A percentile compares a stretch with the other conserved stretches of the same genome.
Conservation (phyloP, 2,797 vertebrate species). For the Ceryle rudis region DNA sequence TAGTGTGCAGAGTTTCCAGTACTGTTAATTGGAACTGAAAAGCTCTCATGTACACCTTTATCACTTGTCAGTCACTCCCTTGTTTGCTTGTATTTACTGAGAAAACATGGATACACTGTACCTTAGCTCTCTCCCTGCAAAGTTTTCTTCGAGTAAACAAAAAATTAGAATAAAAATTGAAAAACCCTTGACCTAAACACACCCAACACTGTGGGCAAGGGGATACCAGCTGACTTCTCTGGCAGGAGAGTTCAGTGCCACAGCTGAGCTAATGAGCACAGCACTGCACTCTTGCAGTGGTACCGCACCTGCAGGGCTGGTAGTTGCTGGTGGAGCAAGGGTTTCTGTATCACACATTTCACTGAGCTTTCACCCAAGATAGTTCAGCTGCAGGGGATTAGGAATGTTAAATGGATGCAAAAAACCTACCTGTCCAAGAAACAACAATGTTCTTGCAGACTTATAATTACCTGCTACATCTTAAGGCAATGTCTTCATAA, state of each 20-base stretch:
- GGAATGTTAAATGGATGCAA: neutral
- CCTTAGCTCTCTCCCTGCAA: neutral
- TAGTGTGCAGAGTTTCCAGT: neutral
- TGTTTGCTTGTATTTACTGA: neutral
- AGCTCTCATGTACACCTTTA: neutral
- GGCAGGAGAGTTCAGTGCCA: neutral
- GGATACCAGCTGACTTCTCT: neutral
- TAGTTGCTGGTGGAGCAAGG: neutral
- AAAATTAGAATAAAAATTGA: neutral
- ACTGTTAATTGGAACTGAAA: neutral
- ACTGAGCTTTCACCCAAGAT: neutral
- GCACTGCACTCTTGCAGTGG: neutral
- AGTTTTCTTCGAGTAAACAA: neutral
- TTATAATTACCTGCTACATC: fast-evolving
- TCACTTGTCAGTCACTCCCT: neutral
- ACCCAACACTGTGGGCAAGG: neutral
- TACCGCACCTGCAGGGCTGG: neutral
- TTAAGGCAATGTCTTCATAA: neutral
- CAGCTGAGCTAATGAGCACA: neutral
- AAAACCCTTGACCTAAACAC: neutral
- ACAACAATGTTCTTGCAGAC: neutral
- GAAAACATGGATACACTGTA: neutral
- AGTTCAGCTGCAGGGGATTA: neutral
- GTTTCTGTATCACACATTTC: neutral
- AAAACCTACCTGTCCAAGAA: neutral